Conservation (phyloP, 1,140 invertebrate genomes). For the roundworm (Caenorhabditis elegans) region DNA sequence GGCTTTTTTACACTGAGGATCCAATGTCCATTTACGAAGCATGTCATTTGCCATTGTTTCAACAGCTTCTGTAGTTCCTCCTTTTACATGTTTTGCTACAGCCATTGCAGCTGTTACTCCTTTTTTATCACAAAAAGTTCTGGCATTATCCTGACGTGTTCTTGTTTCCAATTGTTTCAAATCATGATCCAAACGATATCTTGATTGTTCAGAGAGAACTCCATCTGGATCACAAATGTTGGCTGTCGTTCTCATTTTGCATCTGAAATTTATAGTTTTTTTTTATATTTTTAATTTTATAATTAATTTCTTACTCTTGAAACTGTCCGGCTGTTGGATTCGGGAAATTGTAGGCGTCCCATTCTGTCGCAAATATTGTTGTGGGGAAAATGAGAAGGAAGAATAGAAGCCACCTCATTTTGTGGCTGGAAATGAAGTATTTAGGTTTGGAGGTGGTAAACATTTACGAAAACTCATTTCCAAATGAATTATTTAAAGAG, state of each 20-base stretch:
- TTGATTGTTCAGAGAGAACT: conserved; percentile 53
- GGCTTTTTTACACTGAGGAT: conserved; percentile 59
- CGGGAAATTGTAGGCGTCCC: conserved; percentile 60
- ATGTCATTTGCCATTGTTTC: conserved; percentile 62
- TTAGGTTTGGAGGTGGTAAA: no score
- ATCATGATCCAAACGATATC: conserved; percentile 64
- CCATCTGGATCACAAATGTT: conserved; percentile 62
- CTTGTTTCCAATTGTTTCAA: conserved; percentile 56
- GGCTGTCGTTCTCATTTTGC: conserved; percentile 58
- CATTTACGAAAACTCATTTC: no score
- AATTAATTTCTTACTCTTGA: neutral
- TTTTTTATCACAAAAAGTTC: conserved; percentile 62
- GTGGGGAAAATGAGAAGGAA: neutral
- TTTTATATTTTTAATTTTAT: neutral
- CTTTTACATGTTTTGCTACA: conserved; percentile 57
- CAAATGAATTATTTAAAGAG: no score
- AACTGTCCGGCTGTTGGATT: conserved; percentile 55
- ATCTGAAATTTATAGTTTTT: conserved; percentile 32
- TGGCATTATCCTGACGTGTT: conserved; percentile 56
- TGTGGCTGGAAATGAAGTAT: neutral
- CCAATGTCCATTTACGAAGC: conserved; percentile 55
- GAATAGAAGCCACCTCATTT: neutral
- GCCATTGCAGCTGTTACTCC: conserved; percentile 60
- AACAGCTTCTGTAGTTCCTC: conserved; percentile 56
- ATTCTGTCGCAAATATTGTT: conserved; percentile 35